Evolutionary conservation across 2,113 vertebrate genomes (phyloP).

Genomic region (Labeo rohita): DNA sequence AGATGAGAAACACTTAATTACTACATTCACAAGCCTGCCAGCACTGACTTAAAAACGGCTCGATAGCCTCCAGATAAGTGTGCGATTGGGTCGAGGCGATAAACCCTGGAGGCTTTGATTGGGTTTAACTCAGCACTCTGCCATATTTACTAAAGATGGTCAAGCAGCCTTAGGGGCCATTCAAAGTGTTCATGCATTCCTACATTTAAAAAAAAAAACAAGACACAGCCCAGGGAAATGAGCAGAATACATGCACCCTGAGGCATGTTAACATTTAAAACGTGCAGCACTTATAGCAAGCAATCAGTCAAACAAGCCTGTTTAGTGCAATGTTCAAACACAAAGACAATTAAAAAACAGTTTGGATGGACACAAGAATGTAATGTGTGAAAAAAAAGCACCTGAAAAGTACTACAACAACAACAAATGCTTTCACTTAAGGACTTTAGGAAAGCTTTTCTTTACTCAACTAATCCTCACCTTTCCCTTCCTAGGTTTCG

Average conservation of each 20-base stretch:
- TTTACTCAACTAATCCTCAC: neutral
- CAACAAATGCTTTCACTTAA: slow-evolving; percentile 8
- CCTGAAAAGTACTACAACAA: neutral
- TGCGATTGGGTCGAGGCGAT: slow-evolving; percentile 7
- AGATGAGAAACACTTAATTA: slow-evolving; percentile 34
- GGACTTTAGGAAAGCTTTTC: neutral
- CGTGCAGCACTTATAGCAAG: neutral
- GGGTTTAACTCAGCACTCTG: slow-evolving; percentile 24
- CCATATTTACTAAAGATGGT: slow-evolving; percentile 22
- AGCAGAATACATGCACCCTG: neutral
- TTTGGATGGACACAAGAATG: neutral
- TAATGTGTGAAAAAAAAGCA: neutral
- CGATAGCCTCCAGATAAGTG: slow-evolving; percentile 20
- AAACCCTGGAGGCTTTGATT: slow-evolving; percentile 31
- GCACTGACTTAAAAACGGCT: slow-evolving; percentile 11
- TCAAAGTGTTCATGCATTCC: neutral
- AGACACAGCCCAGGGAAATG: neutral
- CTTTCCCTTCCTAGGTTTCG: neutral
- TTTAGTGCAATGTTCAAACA: neutral
- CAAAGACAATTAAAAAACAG: neutral
- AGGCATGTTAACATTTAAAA: neutral
- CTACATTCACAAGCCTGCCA: slow-evolving; percentile 32
- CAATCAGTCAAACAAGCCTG: neutral
- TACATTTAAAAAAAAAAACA: neutral
- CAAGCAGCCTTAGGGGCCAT: slow-evolving; percentile 1